Evolutionary conservation across 1,140 invertebrate species (phyloP), one percentile per base, ranked within the genome.

Genomic region (Cataglyphis hispanica): DNA sequence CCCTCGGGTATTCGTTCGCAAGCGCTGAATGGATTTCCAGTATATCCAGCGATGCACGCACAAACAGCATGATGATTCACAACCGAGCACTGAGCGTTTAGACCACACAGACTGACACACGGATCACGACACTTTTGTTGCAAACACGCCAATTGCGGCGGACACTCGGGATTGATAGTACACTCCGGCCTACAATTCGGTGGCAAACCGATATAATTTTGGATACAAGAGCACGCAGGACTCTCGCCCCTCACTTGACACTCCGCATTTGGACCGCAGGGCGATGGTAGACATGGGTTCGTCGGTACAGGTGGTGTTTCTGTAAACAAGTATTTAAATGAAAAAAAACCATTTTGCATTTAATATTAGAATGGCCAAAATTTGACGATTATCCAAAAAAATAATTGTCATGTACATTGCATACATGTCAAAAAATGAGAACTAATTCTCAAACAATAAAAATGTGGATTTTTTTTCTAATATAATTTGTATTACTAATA

Each of bases 271-370:
- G 95, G 95, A 27, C 96, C 96, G 86, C 96, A 97, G 0, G 97
- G 96, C 22, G 96, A 96, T 61, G 96, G 96, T 19, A 95, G 88
- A 87, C 97, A 97, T 1, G 96, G 96, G 92, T 97, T 96, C 11
- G 92, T 87, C 61, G 93, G 91, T 40, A 86, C 70, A 75, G 91
- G 66, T 87, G 94, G 90, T 70, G 85, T 81, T 85, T 89, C 92
- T 91, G 74, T 1, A 84, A 84, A 40, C 1, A 0, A 22, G 61
- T 40, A 0, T 25, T 75, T 46, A n/a, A 74, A n/a, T 69, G 16
- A 50, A 31, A 4, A 37, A 66, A 85, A 46, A 13, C 13, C 0
- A 50, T 64, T 22, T 76, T 40, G 6, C 16, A 61, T 61, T 43
- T 61, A 61, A 6, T 7, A 4, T 1, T 25, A 27, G 0, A 58